Base-by-base conservation (phyloP, 2,113 vertebrate genomes). In the Tringa solitaria region DNA sequence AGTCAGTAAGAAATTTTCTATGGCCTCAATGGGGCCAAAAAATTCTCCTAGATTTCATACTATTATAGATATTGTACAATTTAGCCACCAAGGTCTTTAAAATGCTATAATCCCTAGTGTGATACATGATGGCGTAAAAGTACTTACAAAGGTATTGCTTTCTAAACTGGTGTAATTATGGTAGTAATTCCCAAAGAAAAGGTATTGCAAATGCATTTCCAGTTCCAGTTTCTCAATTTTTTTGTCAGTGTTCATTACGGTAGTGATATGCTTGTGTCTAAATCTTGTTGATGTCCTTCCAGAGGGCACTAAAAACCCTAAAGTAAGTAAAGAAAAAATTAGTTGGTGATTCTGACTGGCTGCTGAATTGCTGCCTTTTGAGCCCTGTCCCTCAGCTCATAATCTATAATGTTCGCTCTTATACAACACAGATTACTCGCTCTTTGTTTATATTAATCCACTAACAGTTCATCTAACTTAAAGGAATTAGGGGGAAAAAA, bases 221-320 rank as follows among this genome's bases (percentile, higher is more conserved):
- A 92, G 69, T 92, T 93, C 83, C 48, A 85, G 77, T 86, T 91
- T 61, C 80, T 89, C 74, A 67, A 22, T 61, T 12, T 87, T 50
- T 92, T 92, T 89, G 80, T 88, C 76, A 50, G n/a, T 63, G 67
- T 93, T 93, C 94, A 95, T 92, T 94, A 89, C 28, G 85, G 87
- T 22, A 81, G 83, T 64, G 90, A 78, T 87, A 84, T 78, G 86
- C 91, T 89, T 85, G 54, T 91, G 87, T 87, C 96, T 96, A 95
- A 87, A 95, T 95, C 96, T 93, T 94, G 70, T 91, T 96, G 91
- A 90, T 92, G 93, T 92, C 79, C 93, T 97, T 95, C 91, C 61
- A 92, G 91, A 96, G 94, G 95, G 70, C 89, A 96, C 84, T 93
- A 92, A 96, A 97, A 94, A 21, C 39, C 72, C 56, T 72, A 22